Conservation (phyloP, 53 echinoderm and acorn worm genomes). For the Echinarachnius parma region DNA sequence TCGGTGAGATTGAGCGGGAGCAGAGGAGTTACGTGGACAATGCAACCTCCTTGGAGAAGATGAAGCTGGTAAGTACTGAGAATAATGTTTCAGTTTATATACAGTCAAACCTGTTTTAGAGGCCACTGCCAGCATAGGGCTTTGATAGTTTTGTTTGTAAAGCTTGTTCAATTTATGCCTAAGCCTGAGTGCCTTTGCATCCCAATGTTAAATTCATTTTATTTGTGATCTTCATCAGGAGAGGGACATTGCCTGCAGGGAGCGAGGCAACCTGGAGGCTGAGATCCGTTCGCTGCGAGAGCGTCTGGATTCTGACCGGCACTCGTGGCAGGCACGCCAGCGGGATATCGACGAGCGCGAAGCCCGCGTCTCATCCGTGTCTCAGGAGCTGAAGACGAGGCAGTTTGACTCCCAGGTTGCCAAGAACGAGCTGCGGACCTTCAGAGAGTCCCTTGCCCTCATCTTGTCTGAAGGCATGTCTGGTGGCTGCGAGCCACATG, state of each 20-base stretch:
- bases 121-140: too few relatives aligned
- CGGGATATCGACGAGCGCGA: slow-evolving; percentile 73
- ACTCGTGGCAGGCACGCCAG: slow-evolving; percentile 51
- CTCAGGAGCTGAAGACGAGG: slow-evolving; percentile 62
- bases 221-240: too few relatives aligned
- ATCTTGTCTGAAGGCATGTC: slow-evolving; percentile 51
- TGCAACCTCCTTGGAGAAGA: slow-evolving; percentile 63
- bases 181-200: too few relatives aligned
- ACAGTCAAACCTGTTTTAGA: too few relatives aligned
- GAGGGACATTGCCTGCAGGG: slow-evolving; percentile 59
- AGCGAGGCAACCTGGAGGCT: slow-evolving; percentile 66
- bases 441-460: slow-evolving; percentile 83
- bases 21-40: slow-evolving; percentile 72
- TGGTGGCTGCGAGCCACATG: slow-evolving; percentile 52
- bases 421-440: slow-evolving; percentile 66
- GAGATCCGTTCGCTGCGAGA: slow-evolving; percentile 77
- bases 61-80: slow-evolving; percentile 69
- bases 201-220: too few relatives aligned
- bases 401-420: slow-evolving; percentile 82
- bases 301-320: slow-evolving; percentile 70
- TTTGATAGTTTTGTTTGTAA: too few relatives aligned
- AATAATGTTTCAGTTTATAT: too few relatives aligned
- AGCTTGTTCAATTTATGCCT: too few relatives aligned
- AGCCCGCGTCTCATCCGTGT: slow-evolving; percentile 49
- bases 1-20: slow-evolving; percentile 83